Base-by-base conservation (phyloP, 1,140 invertebrate species). In the Brachionus asplanchnoidis region DNA sequence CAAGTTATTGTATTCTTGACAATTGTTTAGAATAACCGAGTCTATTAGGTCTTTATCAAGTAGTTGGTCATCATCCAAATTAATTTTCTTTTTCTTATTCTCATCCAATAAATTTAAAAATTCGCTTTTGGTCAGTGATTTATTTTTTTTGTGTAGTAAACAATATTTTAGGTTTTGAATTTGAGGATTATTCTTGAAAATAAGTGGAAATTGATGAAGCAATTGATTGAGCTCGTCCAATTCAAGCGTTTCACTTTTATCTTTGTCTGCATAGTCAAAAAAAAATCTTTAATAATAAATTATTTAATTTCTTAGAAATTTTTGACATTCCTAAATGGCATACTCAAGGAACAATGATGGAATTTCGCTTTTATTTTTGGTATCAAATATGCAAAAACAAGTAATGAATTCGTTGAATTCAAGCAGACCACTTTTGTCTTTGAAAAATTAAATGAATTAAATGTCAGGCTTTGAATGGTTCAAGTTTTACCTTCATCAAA, bases 251-350 rank as follows among this genome's bases (percentile, higher is more conserved):
- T 36, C 4, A 28, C 65, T 68, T 68, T 68, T 36, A 20, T 68
- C 65, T 68, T 68, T 68, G 11, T 68, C 65, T 68, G 65, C 65
- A 68, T 68, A 68, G 65, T 68, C 65, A n/a, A 68, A 68, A n/a
- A 68, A 68, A 68, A 68, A 68, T 68, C 65, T 68, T 36, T 68
- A 68, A 26, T 32, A 68, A 68, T 68, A 28, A 68, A 68, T 68
- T 28, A 28, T 68, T 68, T 17, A 32, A 26, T 68, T 28, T 68
- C 20, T 68, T 68, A n/a, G 56, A 65, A 65, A 65, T 65, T 65
- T 65, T 65, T 65, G 20, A 65, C 56, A 65, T 65, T 65, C 56
- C 2, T 9, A 68, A 68, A 36, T 68, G 6, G 9, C 65, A 68
- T 68, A 68, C 65, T 68, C 65, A 36, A 68, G 65, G 28, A 68